These are phyloP conservation scores for Tribolium madens DNA, from an alignment of 1,140 invertebrate genomes.

Conservation along the genomic window DNA sequence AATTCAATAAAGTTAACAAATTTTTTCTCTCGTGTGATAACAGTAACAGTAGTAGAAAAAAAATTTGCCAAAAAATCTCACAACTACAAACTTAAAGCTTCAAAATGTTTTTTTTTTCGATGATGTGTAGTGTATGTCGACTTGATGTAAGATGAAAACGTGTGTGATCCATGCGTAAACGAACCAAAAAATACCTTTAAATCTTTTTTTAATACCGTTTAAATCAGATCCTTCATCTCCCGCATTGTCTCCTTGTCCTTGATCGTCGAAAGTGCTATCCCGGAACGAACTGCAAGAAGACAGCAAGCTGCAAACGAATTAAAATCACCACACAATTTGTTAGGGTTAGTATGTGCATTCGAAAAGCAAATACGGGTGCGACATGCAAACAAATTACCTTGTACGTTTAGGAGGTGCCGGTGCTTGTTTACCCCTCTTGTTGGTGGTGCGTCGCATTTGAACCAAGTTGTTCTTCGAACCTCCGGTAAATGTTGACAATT, in stretches of 20 bases:
- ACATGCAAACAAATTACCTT: conserved; percentile 71
- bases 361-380: neutral
- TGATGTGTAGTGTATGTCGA: too few species aligned
- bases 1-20: too few species aligned
- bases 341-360: conserved; percentile 24
- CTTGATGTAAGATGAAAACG: too few species aligned
- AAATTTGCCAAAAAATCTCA: too few species aligned
- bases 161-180: conserved; percentile 48
- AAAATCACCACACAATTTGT: conserved; percentile 43
- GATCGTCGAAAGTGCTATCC: conserved; percentile 71
- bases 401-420: conserved; percentile 94
- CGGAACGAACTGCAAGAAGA: conserved; percentile 88
- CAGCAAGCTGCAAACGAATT: conserved; percentile 73
- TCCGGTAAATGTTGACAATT: conserved; percentile 77
- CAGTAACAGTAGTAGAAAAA: too few species aligned
- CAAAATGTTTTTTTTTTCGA: too few species aligned
- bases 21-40: too few species aligned
- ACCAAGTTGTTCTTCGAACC: conserved; percentile 75
- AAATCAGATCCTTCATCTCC: conserved; percentile 68
- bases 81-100: too few species aligned
- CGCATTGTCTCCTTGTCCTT: conserved; percentile 69
- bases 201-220: conserved; percentile 64
- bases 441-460: conserved; percentile 87
- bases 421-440: conserved; percentile 92
- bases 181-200: conserved; percentile 61